These are phyloP conservation scores for Hemichromis elongatus DNA, from an alignment of 2,113 vertebrate species.

Conservation along the genomic window DNA sequence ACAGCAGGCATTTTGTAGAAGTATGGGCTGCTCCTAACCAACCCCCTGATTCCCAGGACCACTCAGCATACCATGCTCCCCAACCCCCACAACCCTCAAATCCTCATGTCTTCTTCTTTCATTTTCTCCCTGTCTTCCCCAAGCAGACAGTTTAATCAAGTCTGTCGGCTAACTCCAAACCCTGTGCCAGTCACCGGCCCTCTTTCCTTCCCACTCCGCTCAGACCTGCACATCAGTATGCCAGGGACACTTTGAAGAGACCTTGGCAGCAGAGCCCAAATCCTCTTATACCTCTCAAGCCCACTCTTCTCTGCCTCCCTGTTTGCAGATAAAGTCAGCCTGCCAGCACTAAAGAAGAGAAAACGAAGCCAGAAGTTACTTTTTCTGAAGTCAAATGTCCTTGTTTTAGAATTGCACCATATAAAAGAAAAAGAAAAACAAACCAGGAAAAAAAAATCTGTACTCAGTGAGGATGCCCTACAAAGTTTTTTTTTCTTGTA, in stretches of 20 bases:
- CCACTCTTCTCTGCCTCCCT: constrained; percentile 25
- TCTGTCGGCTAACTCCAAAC: constrained; percentile 40
- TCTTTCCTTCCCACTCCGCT: not conserved
- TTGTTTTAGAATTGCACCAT: not conserved
- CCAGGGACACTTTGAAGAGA: constrained; percentile 43
- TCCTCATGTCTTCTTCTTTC: constrained; percentile 30
- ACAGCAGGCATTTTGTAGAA: constrained; percentile 47
- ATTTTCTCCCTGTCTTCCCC: constrained; percentile 46
- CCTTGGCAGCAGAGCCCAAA: constrained; percentile 49
- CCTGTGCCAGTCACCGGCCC: constrained; percentile 15
- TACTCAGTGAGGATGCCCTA: not conserved
- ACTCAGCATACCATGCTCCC: not conserved
- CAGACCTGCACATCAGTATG: constrained; percentile 50
- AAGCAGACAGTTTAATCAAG: constrained; percentile 69
- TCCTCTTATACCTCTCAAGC: constrained; percentile 44
- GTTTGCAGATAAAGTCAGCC: constrained; percentile 48
- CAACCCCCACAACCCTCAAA: not conserved
- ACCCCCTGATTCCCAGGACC: not conserved
- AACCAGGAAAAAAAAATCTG: not conserved
- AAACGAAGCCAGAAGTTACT: not conserved
- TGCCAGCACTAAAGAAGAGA: constrained; percentile 24
- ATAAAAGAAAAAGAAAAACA: not conserved
- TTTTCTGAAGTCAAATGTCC: constrained; percentile 15
- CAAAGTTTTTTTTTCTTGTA: not conserved
- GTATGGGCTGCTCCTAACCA: constrained; percentile 13